Base-by-base conservation (phyloP, 2,888 invertebrate genomes). In the Cheilosia grossa region DNA sequence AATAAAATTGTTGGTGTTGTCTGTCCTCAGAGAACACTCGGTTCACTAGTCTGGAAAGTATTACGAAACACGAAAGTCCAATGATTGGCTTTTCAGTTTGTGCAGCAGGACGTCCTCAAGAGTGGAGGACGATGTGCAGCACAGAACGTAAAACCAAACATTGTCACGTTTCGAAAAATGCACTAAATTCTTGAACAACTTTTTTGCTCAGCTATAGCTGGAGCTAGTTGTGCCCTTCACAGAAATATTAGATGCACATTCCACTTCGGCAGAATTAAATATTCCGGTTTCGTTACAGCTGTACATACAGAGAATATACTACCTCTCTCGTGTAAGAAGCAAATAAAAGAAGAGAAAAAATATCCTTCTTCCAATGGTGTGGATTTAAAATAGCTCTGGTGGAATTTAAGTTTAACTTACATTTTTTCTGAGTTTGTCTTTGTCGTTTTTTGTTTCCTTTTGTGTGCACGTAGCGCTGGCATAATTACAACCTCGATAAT, bases 231-330 rank as follows among this genome's bases (percentile, higher is more conserved):
- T 24, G 13, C 13, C 10, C 15, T 33, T 51, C 33, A 49, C 10
- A 4, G 49, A 63, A 64, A 72, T 70, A 64, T 70, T 79, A 44
- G 54, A 73, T 63, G 67, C 67, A 73, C 72, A 78, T 67, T 67
- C 56, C 63, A 73, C 78, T 82, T 73, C 51, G 58, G 42, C 15
- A 19, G 78, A 78, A 82, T 82, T 78, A 78, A 78, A 83, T 83
- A 80, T 83, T 83, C 80, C 59, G 17, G 66, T 27, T 70, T 75
- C 79, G 79, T 80, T 80, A 70, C 74, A 59, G 74, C 42, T 66
- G 51, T 51, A 44, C 64, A 69, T 56, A 70, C 53, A 70, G 17
- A 49, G 21, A 30, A 44, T 40, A 63, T 49, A 56, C 42, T 44
- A 56, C 53, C 42, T 51, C 58, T 37, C 42, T 42, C 42, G 30